Evolutionary conservation across 2,888 invertebrate genomes (phyloP).

Genomic region (Agrotis ipsilon): DNA sequence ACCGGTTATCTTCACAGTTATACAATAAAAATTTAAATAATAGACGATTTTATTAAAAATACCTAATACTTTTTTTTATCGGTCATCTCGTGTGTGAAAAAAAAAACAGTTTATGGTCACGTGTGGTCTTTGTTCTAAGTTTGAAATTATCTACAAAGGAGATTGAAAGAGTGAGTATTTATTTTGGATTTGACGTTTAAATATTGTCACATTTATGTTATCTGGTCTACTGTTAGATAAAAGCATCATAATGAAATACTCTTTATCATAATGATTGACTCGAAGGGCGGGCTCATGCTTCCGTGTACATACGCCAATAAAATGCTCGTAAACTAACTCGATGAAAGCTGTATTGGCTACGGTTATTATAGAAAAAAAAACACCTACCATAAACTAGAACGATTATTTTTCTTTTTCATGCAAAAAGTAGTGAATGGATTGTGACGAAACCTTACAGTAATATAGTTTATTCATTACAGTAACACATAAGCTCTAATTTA

Average conservation of each 20-base stretch:
- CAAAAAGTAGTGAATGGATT: no score
- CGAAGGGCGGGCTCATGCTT: slow-evolving; percentile 49
- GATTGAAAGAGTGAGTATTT: slow-evolving; percentile 46
- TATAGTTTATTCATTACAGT: no score
- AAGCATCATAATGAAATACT: slow-evolving; percentile 20
- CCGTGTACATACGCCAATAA: slow-evolving; percentile 49
- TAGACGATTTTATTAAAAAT: slow-evolving; percentile 14
- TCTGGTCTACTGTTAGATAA: slow-evolving; percentile 43
- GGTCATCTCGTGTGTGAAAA: slow-evolving; percentile 21
- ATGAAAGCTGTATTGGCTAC: slow-evolving; percentile 24
- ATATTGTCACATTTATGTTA: slow-evolving; percentile 32
- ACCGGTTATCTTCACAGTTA: slow-evolving; percentile 67
- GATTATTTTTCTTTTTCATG: no score
- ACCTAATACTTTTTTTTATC: slow-evolving; percentile 15
- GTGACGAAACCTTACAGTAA: no score
- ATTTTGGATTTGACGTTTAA: slow-evolving; percentile 27
- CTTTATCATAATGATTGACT: slow-evolving; percentile 57
- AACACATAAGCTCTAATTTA: no score
- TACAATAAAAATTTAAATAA: slow-evolving; percentile 50
- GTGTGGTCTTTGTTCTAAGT: slow-evolving; percentile 24
- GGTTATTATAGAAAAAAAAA: slow-evolving; percentile 9
- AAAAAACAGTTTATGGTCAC: slow-evolving; percentile 12
- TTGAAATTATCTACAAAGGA: slow-evolving; percentile 31
- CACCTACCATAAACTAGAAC: no score
- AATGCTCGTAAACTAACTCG: slow-evolving; percentile 35